phyloP scores from a whole-genome alignment of 1,140 invertebrate genomes.

The Panagrolaimus sp. region DNA sequence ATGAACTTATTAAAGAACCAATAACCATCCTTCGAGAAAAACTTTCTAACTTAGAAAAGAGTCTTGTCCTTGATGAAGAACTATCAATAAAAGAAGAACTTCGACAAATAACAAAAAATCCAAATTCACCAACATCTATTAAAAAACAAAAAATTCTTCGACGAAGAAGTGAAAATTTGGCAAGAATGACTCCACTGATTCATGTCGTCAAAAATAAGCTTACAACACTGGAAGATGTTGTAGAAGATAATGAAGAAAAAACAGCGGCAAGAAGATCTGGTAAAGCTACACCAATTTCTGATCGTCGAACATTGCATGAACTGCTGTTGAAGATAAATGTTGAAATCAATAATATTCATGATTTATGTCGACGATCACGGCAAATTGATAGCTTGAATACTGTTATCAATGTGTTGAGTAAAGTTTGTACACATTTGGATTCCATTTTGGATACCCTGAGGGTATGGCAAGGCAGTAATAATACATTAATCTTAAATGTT shows the following conservation, averaged over 20 bases:
- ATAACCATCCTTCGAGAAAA: conserved; percentile 39
- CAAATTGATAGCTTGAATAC: conserved; percentile 38
- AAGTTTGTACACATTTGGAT: conserved; percentile 33
- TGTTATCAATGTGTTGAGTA: conserved; percentile 43
- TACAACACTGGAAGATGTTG: conserved; percentile 33
- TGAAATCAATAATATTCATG: conserved; percentile 51
- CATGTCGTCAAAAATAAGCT: conserved; percentile 46
- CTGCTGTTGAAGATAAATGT: conserved; percentile 42
- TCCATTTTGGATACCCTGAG: conserved; percentile 31
- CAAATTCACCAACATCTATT: neutral
- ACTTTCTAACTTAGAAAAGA: conserved; percentile 34
- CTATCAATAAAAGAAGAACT: conserved; percentile 32
- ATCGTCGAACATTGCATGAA: conserved; percentile 39
- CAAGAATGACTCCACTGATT: conserved; percentile 54
- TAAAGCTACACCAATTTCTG: conserved; percentile 24
- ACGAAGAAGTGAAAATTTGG: conserved; percentile 30
- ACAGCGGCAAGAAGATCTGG: neutral
- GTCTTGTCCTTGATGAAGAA: conserved; percentile 40
- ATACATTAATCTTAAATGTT: neutral
- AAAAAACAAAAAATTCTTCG: conserved; percentile 19
- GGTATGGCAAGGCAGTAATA: neutral
- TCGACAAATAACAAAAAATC: conserved; percentile 15
- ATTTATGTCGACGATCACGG: conserved; percentile 37
- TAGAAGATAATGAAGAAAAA: conserved; percentile 19
- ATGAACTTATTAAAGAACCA: conserved; percentile 35